Percentiles rank a stretch among this genome's conserved stretches.
Conservation (phyloP, 2,113 vertebrate genomes). For the Lipotes vexillifer region DNA sequence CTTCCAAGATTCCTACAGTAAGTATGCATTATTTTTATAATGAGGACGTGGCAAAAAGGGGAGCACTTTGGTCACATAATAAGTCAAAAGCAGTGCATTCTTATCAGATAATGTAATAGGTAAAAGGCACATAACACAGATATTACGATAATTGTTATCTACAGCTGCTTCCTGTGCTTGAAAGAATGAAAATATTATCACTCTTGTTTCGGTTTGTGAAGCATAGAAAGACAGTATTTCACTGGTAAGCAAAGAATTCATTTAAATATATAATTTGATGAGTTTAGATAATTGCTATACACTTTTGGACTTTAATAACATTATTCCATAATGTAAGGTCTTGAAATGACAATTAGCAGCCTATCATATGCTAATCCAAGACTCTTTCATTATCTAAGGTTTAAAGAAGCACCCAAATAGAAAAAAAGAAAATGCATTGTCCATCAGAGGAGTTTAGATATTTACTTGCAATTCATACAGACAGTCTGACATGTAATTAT, state of each 20-base stretch:
- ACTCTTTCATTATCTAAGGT: neutral
- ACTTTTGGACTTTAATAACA: neutral
- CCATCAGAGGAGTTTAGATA: neutral
- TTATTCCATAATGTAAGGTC: neutral
- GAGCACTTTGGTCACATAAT: neutral
- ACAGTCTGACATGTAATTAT: neutral
- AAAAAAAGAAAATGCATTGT: neutral
- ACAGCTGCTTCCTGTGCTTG: neutral
- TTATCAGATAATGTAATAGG: neutral
- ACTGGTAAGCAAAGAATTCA: neutral
- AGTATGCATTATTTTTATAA: neutral
- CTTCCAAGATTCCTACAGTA: neutral
- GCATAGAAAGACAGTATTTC: neutral
- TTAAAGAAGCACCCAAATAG: neutral
- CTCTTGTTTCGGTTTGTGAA: neutral
- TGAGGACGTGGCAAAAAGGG: neutral
- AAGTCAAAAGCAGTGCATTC: neutral
- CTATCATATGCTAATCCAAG: neutral
- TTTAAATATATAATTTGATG: neutral
- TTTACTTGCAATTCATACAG: neutral
- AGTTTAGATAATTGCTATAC: neutral
- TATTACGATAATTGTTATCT: neutral
- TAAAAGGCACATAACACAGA: neutral
- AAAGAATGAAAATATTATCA: conserved; percentile 4
- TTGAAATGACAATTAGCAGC: neutral